A percentile compares a stretch with the other conserved stretches of the same genome.
Evolutionary conservation across 2,113 vertebrate species (phyloP).

Genomic region (Mesembrinibis cayennensis): DNA sequence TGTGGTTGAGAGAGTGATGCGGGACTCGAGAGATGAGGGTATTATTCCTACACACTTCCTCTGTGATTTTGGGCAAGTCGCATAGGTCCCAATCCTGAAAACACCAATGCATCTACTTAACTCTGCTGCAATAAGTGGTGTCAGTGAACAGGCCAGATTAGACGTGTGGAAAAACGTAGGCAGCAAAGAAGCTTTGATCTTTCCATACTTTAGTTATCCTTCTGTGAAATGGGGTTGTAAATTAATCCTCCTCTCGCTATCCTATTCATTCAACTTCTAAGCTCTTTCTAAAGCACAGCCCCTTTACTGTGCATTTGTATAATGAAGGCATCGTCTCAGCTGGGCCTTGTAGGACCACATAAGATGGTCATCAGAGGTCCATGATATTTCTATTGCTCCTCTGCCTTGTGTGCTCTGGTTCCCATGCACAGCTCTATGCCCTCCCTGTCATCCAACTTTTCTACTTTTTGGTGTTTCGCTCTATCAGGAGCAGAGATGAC

Average conservation of each 20-base stretch:
- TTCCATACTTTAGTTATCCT: background rate
- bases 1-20: slow-evolving; percentile 35
- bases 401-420: background rate
- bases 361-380: background rate
- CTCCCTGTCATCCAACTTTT: background rate
- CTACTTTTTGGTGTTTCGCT: background rate
- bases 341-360: background rate
- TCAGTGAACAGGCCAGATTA: background rate
- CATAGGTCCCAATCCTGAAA: background rate
- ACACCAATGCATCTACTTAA: background rate
- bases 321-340: background rate
- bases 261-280: background rate
- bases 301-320: background rate
- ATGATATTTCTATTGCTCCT: background rate
- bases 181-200: background rate
- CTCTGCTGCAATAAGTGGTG: background rate
- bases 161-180: background rate
- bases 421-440: background rate
- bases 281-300: background rate
- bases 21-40: background rate
- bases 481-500: background rate
- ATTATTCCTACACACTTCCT: slow-evolving; percentile 32
- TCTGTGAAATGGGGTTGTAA: background rate
- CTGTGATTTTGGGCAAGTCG: background rate
- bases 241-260: background rate